Evolutionary conservation across 2,888 invertebrate genomes (phyloP), one percentile per base, ranked within the genome.

Genomic region (Diarsia dahlii): DNA sequence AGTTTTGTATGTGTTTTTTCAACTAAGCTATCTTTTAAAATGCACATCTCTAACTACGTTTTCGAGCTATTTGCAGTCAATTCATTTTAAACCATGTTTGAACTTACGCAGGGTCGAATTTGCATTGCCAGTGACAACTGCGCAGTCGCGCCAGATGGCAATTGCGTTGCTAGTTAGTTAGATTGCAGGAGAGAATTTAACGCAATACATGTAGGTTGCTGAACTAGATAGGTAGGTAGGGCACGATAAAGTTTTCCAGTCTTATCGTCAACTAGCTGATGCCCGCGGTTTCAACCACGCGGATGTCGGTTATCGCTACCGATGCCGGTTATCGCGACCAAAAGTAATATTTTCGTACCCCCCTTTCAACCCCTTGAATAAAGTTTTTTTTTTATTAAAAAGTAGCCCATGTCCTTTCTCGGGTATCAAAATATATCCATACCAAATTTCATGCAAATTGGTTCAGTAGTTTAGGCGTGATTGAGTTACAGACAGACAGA

Each of bases 81-180:
- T 20, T 45, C 10, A 63, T 13, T 45, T 9, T 45, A 34, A 8
- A 63, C 8, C 3, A 45, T 45, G 9, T 45, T 45, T 45, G 15
- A 45, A 63, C n/a, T 15, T 13, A 8, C 1, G 63, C 8, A 63
- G 10, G 45, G 8, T n/a, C n/a, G 13, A 63, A 12, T 45, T 45
- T 63, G 5, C n/a, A n/a, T 45, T n/a, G 3, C 12, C 39, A 63
- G n/a, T 20, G 45, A 15, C n/a, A 45, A 45, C 45, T 63, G 13
- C n/a, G 45, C 18, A 60, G 18, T 3, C n/a, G 39, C 63, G 9
- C 63, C 63, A 63, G 63, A 63, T 63, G 63, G 64, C 46, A 65
- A 48, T 65, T 48, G 46, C n/a, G n/a, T 64, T 64, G 34, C 28
- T 48, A 46, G 6, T 28, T 48, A 46, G 3, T 48, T 70, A 46